Percentiles rank a stretch among this genome's conserved stretches.
These are phyloP conservation scores for Nothura maculosa DNA, from an alignment of 2,797 vertebrate genomes.

Conservation along the genomic window DNA sequence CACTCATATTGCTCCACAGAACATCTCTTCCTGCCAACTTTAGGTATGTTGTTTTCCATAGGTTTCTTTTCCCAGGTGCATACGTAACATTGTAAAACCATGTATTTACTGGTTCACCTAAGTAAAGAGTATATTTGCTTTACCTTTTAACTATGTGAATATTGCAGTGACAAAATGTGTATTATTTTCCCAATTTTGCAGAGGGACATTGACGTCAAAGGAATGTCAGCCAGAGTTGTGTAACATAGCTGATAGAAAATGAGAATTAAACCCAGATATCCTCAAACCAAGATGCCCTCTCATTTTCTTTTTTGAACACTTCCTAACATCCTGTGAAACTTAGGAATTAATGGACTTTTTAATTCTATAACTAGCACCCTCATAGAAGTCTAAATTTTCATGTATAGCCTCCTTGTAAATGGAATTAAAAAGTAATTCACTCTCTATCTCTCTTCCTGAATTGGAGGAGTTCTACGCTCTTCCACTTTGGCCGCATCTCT, in stretches of 20 bases:
- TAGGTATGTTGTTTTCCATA: not conserved
- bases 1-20: not conserved
- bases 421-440: not conserved
- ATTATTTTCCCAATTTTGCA: not conserved
- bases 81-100: not conserved
- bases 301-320: not conserved
- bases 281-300: fast-evolving
- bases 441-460: not conserved
- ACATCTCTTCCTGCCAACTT: not conserved
- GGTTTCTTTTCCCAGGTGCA: not conserved
- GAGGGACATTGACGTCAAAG: not conserved
- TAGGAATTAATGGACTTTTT: too few species aligned
- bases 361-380: not conserved
- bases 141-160: not conserved
- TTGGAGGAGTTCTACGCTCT: not conserved
- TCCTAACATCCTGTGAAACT: not conserved
- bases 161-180: not conserved
- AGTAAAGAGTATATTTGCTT: not conserved
- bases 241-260: not conserved
- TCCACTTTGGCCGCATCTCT: not conserved
- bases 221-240: not conserved
- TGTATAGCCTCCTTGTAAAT: not conserved
- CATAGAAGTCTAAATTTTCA: not conserved
- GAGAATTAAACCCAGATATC: not conserved
- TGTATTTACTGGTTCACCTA: fast-evolving